Evolutionary conservation across 2,113 vertebrate species (phyloP), one percentile per base, ranked within the genome.

Genomic region (Bufo gargarizans): DNA sequence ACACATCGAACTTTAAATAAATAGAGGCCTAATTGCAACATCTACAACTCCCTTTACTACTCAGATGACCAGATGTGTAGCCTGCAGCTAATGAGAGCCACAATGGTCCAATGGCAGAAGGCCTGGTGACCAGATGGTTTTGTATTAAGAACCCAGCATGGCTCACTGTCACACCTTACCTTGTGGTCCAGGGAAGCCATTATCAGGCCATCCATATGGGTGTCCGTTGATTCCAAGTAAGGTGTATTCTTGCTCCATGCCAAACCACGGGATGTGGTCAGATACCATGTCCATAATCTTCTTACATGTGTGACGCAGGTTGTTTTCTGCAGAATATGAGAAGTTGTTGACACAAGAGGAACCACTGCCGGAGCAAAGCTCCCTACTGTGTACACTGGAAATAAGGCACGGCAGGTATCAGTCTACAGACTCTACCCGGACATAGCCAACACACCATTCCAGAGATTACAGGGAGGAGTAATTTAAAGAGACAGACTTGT

Each of bases 161-260:
- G 17, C 14, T 53, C 17, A 58, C 10, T 1, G 55, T 49, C 33
- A 1, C 16, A 17, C 56, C 89, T 94, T 47, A 94, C 93, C 94
- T 90, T 94, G 93, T 0, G 92, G 92, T 45, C 92, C 93, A 0
- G 92, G 94, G 83, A 91, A 94, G 76, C 94, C 92, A 0, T 91
- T 91, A 78, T 91, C 87, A 0, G 95, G 96, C 94, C 94, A 95
- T 84, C 93, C 91, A 0, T 92, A 95, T 11, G 95, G 92, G 56
- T 93, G 93, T 19, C 93, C 91, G 0, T 93, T 91, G 49, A 93
- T 84, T 20, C 93, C 92, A 43, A 95, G 85, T 58, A 95, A 89
- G 0, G 92, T 93, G 91, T 94, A 95, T 43, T 95, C 94, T 86
- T 96, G 94, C 89, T 95, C 94, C 92, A 95, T 94, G 10, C 94